Evolutionary conservation across 2,113 vertebrate species (phyloP), one percentile per base, ranked within the genome.

Genomic region (Sisor rabdophorus): DNA sequence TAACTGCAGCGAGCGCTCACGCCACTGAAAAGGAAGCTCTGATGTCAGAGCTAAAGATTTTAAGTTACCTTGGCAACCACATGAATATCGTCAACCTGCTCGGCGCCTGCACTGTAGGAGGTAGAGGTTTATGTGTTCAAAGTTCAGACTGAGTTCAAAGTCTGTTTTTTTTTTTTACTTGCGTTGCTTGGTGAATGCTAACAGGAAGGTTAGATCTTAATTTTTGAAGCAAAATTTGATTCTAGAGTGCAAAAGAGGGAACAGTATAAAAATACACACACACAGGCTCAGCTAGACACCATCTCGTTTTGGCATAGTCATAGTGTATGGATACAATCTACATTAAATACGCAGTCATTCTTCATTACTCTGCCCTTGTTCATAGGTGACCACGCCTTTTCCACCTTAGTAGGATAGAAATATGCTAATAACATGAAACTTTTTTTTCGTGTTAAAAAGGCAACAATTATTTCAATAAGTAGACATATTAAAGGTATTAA

Each of bases 41-140:
- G 19, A 82, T 81, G 78, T 80, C 98, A 2, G 98, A 99, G 83
- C 93, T 99, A 68, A 99, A 99, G 88, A 95, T 99, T 80, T 89
- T 99, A 84, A 99, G 97, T 87, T 98, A 99, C 89, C 93, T 99
- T 53, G 98, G 98, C 71, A 97, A 98, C 86, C 97, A 99, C 81
- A 95, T 98, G 89, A 99, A 99, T 75, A 99, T 99, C 0, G 98
- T 99, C 85, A 99, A 99, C 90, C 93, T 99, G 32, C 93, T 99
- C 11, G 98, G 98, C 84, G 98, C 98, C 0, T 99, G 98, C 87
- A 99, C 98, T 15, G 64, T 99, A 15, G 95, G 95, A 94, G 98
- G 98, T 98, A 63, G 7, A 86, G 47, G 32, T 56, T 28, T 68
- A 63, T 48, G 19, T 0, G 11, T 52, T 52, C 47, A 55, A 40